Evolutionary conservation across 2,797 vertebrate genomes (phyloP).

Genomic region (Enteromius mattozi): DNA sequence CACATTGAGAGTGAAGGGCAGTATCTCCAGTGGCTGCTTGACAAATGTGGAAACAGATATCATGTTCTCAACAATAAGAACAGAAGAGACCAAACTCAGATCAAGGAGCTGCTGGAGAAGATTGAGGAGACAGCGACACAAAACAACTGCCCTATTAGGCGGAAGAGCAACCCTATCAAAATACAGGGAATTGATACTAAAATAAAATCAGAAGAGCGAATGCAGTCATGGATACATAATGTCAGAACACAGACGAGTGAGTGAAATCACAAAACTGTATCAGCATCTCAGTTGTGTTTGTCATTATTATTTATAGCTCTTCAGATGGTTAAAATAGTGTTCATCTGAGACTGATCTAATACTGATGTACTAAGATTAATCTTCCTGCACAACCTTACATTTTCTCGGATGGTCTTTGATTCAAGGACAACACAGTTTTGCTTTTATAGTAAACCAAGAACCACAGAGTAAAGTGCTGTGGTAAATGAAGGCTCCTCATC

Average conservation of each 20-base stretch:
- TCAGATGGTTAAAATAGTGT: neutral
- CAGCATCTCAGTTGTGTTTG: neutral
- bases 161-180: neutral
- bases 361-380: neutral
- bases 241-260: neutral
- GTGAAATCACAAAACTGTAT: neutral
- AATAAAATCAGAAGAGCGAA: neutral
- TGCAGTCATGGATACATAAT: neutral
- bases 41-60: too few relatives aligned
- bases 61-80: neutral
- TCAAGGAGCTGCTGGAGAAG: conserved; percentile 23
- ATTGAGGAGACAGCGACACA: conserved; percentile 5
- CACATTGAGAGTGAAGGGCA: conserved; percentile 2
- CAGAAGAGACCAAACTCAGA: conserved; percentile 1
- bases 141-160: neutral
- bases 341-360: neutral
- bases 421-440: neutral
- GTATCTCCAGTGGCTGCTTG: conserved; percentile 13
- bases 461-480: neutral
- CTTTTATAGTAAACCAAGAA: neutral
- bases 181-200: neutral
- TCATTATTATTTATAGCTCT: too few relatives aligned
- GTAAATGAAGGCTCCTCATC: neutral
- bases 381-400: neutral
- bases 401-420: neutral